Evolutionary conservation across 2,113 vertebrate genomes (phyloP).

Genomic region (Picathartes gymnocephalus): DNA sequence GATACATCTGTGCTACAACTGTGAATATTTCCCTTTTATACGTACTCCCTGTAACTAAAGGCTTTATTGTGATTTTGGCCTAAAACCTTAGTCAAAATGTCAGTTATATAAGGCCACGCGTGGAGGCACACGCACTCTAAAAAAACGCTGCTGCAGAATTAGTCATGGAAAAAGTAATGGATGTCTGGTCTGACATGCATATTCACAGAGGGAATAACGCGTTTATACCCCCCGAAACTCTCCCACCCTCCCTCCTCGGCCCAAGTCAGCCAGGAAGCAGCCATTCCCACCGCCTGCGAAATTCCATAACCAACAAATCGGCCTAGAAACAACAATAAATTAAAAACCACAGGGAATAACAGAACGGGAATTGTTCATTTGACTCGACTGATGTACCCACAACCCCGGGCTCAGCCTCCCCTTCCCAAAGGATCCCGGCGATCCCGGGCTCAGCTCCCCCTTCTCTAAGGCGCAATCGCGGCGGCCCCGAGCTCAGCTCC

Average conservation of each 20-base stretch:
- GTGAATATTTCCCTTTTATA: not conserved
- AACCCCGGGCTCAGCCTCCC: not conserved
- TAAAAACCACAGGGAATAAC: not conserved
- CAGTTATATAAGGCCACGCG: conserved; percentile 44
- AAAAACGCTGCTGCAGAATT: not conserved
- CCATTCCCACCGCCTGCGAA: not conserved
- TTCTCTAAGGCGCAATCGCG: not conserved
- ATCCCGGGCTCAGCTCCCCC: not conserved
- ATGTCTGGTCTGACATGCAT: not conserved
- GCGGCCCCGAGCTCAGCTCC: not conserved
- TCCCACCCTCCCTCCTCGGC: not conserved
- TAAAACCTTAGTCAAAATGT: not conserved
- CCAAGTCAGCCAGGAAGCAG: not conserved
- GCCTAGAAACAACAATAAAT: not conserved
- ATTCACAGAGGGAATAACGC: not conserved
- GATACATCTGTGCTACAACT: not conserved
- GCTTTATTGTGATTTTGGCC: not conserved
- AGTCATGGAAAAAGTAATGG: not conserved
- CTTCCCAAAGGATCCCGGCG: not conserved
- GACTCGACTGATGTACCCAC: not conserved
- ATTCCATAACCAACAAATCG: not conserved
- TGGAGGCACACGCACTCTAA: not conserved
- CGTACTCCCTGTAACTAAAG: not conserved
- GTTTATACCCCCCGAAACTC: not conserved
- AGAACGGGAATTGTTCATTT: not conserved